phyloP scores from a whole-genome alignment of 2,888 invertebrate genomes.

The Drosophila tripunctata region DNA sequence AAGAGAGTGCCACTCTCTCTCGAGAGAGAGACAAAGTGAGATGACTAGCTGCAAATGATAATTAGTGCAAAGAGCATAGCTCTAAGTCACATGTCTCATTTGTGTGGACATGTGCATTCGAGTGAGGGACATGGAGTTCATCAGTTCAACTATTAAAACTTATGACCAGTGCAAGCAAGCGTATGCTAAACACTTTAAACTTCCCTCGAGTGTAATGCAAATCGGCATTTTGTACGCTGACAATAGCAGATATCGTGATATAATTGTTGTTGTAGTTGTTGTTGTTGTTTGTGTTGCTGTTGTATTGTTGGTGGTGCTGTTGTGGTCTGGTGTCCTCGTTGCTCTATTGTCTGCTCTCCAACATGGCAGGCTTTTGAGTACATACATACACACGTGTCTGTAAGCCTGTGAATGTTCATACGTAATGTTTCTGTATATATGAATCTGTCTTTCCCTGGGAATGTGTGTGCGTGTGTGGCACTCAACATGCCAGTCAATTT shows the following conservation, averaged over 20 bases:
- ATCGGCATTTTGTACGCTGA: slow-evolving; percentile 79
- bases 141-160: background rate
- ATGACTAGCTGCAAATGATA: no score
- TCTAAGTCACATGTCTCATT: background rate
- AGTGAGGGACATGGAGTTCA: background rate
- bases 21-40: background rate
- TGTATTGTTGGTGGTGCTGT: slow-evolving; percentile 38
- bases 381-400: slow-evolving; percentile 5
- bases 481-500: slow-evolving; percentile 81
- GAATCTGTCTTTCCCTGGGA: slow-evolving; percentile 20
- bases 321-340: slow-evolving; percentile 64
- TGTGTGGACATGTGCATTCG: background rate
- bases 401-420: slow-evolving; percentile 22
- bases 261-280: slow-evolving; percentile 60
- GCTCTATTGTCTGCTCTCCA: slow-evolving; percentile 66
- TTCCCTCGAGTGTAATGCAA: slow-evolving; percentile 69
- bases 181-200: slow-evolving; percentile 38
- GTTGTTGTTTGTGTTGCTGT: slow-evolving; percentile 38
- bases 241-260: slow-evolving; percentile 79
- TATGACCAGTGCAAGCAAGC: background rate
- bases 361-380: slow-evolving; percentile 38
- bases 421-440: slow-evolving; percentile 16
- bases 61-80: background rate
- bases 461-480: slow-evolving; percentile 67
- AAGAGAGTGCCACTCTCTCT: background rate